Percentiles rank a stretch among this genome's conserved stretches.
phyloP scores from a whole-genome alignment of 2,888 invertebrate species.

The Cryptophagus acutangulus region DNA sequence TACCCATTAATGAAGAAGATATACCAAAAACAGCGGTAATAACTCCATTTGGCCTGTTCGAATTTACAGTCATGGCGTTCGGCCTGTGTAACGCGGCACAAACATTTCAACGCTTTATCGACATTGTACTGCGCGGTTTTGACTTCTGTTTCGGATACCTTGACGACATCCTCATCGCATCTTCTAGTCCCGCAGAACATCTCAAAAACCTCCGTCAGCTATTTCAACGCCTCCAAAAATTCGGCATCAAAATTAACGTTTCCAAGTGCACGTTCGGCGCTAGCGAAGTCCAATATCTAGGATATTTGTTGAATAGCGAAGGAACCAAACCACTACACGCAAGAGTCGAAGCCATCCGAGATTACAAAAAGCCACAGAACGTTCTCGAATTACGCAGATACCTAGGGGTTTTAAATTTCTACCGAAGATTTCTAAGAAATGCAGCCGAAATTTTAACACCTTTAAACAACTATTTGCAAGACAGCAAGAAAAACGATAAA shows the following conservation, averaged over 20 bases:
- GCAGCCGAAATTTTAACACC: conserved; percentile 10
- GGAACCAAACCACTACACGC: conserved; percentile 32
- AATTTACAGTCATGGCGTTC: conserved; percentile 35
- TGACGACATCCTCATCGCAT: conserved; percentile 35
- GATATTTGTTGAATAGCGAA: conserved; percentile 16
- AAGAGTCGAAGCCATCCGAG: conserved; percentile 4
- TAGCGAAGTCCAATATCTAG: conserved; percentile 24
- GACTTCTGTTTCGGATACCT: conserved; percentile 36
- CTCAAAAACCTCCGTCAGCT: conserved; percentile 2
- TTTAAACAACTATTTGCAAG: background rate
- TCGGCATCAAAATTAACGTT: conserved; percentile 27
- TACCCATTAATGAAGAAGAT: conserved; percentile 36
- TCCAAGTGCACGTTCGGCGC: conserved; percentile 34
- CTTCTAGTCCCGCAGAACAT: conserved; percentile 24
- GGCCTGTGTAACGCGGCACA: conserved; percentile 40
- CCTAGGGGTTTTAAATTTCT: conserved; percentile 15
- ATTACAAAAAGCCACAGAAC: conserved; percentile 5
- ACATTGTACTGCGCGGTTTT: conserved; percentile 27
- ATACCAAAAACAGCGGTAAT: conserved; percentile 40
- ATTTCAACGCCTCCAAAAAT: conserved; percentile 26
- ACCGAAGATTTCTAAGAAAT: conserved; percentile 13
- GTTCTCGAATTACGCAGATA: conserved; percentile 8
- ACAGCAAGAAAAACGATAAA: background rate
- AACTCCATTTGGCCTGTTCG: conserved; percentile 41
- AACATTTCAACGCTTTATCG: conserved; percentile 40